These are phyloP conservation scores for Miniopterus natalensis DNA, from an alignment of 2,113 vertebrate genomes.

Conservation along the genomic window DNA sequence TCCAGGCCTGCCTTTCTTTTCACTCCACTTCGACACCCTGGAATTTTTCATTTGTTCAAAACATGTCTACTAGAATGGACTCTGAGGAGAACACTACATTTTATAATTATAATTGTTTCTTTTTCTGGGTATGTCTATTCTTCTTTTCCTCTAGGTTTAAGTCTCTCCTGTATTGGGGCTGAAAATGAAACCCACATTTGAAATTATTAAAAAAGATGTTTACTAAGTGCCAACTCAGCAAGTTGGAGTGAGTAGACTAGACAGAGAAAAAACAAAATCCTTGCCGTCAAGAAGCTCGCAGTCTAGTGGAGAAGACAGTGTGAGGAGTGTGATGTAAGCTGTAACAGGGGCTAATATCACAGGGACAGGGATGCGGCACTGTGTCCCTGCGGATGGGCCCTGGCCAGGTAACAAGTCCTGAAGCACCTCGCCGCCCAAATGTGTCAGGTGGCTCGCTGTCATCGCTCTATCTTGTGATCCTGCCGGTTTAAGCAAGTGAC, in stretches of 20 bases:
- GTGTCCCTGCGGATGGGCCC: neutral
- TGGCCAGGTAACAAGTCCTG: neutral
- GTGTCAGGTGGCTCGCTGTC: neutral
- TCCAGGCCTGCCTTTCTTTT: neutral
- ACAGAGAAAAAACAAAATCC: neutral
- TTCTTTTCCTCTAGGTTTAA: neutral
- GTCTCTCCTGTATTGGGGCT: neutral
- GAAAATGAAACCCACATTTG: neutral
- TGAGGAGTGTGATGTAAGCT: neutral
- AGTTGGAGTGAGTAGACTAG: neutral
- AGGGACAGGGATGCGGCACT: neutral
- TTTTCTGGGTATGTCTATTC: neutral
- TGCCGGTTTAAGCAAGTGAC: fast-evolving
- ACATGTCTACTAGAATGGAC: neutral
- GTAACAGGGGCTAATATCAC: neutral
- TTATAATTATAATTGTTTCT: neutral
- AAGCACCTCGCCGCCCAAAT: neutral
- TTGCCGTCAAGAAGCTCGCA: neutral
- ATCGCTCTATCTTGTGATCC: neutral
- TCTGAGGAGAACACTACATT: neutral
- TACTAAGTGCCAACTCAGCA: neutral
- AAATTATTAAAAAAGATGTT: neutral
- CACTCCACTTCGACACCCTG: neutral
- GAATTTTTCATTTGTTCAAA: neutral
- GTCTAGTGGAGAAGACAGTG: neutral